Evolutionary conservation across 2,797 vertebrate species (phyloP).

Genomic region (Basileuterus tristriatus): DNA sequence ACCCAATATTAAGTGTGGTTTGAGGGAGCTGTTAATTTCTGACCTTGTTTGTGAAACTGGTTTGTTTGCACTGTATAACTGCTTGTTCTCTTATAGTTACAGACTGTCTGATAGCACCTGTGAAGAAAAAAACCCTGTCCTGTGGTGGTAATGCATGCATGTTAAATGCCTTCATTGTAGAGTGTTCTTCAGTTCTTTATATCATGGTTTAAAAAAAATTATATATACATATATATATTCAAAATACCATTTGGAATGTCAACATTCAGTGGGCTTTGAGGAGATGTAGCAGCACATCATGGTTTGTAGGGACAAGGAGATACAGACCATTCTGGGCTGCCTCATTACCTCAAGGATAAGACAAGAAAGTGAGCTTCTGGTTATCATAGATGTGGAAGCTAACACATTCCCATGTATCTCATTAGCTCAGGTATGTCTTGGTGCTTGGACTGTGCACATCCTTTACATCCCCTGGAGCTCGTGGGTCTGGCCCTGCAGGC

Average conservation of each 20-base stretch:
- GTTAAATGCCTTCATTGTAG: slow-evolving; percentile 32
- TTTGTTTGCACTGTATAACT: slow-evolving; percentile 35
- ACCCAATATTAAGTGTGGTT: neutral
- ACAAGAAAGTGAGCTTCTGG: slow-evolving; percentile 57
- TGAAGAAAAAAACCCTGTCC: neutral
- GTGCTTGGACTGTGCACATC: neutral
- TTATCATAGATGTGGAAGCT: slow-evolving; percentile 51
- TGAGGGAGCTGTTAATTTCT: neutral
- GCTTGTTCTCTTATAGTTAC: slow-evolving; percentile 47
- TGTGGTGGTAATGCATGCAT: slow-evolving; percentile 10
- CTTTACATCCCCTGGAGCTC: neutral
- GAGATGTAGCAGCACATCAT: slow-evolving; percentile 82
- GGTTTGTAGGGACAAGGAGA: slow-evolving; percentile 82
- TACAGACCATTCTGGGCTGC: slow-evolving; percentile 84
- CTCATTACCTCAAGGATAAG: slow-evolving; percentile 72
- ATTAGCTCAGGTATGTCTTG: slow-evolving; percentile 48
- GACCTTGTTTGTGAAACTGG: neutral
- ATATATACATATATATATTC: neutral
- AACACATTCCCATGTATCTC: slow-evolving; percentile 7
- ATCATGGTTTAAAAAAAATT: neutral
- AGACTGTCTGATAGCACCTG: neutral
- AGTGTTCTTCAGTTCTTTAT: slow-evolving; percentile 34
- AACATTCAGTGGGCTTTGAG: slow-evolving; percentile 67
- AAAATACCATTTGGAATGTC: slow-evolving; percentile 62
- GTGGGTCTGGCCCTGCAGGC: neutral